Base-by-base conservation (phyloP, 2,888 invertebrate genomes). In the Mycalesis mineus region DNA sequence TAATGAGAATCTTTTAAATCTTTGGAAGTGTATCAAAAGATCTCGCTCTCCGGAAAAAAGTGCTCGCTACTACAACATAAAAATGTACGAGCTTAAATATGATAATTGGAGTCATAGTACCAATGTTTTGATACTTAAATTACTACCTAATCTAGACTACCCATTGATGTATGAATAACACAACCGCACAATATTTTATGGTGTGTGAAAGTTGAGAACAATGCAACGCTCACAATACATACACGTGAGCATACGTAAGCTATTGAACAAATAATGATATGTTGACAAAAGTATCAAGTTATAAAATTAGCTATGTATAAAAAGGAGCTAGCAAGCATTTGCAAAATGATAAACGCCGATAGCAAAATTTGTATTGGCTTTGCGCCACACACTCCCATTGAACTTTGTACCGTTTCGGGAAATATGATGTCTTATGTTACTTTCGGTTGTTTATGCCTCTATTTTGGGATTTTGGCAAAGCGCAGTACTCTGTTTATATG, bases 401-500 rank as follows among this genome's bases (percentile, higher is more conserved):
- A 84, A 86, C 88, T 88, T 88, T 84, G 88, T 77, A 84, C 86
- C 73, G 81, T 79, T 82, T 77, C 81, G 76, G 86, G 84, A 82
- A 85, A 82, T 75, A 73, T 75, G 69, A 64, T 70, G 70, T 78
- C 70, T 78, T 74, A 77, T 68, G 74, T 74, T 74, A 78, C 75
- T 82, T 84, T 81, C 73, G 70, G 76, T 71, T 81, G 80, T 84
- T 82, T 80, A 73, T 73, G 61, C 62, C 54, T 78, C 80, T 86
- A 86, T 85, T 85, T 84, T 68, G 55, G 72, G 73, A 57, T 73
- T 75, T 85, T 87, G 87, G 86, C 86, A 84, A 62, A 50, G 54
- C 49, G 33, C 41, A 49, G 42, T 13, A 58, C 48, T 58, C 42
- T 58, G 54, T 58, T 57, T 65, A 65, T 64, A 52, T 41, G 13